Conservation (phyloP, 1,140 invertebrate genomes). For the Agrypnia vestita region DNA sequence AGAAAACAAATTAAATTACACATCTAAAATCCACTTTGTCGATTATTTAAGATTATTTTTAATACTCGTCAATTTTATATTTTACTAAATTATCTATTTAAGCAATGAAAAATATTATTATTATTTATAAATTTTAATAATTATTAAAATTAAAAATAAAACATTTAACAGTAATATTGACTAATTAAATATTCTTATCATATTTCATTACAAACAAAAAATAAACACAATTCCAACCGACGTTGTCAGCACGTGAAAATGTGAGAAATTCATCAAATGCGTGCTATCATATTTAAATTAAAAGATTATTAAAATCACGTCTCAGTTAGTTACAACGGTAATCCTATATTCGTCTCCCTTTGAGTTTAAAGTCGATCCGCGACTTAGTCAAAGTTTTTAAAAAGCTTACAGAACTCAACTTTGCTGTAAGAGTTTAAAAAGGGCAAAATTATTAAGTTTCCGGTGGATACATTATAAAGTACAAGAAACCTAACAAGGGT, state of each 20-base stretch:
- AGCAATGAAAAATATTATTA: neutral
- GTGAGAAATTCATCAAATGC: neutral
- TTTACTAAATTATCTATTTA: constrained; percentile 1
- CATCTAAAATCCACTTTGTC: neutral
- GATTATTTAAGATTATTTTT: neutral
- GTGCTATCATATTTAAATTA: neutral
- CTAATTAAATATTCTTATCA: constrained; percentile 1
- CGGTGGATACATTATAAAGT: too few species aligned
- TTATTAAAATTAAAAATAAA: constrained; percentile 11
- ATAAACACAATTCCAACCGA: neutral
- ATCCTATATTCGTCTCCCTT: too few species aligned
- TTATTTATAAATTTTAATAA: neutral
- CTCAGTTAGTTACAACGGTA: too few species aligned
- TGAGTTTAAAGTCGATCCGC: too few species aligned
- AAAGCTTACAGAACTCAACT: too few species aligned
- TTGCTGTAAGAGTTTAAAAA: too few species aligned
- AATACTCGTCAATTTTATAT: constrained; percentile 4
- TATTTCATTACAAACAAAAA: neutral
- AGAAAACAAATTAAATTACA: neutral
- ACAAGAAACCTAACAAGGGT: too few species aligned
- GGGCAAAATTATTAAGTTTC: too few species aligned
- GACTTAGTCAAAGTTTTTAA: too few species aligned
- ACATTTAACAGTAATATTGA: constrained; percentile 8
- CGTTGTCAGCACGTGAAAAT: neutral
- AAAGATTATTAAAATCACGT: neutral